These are phyloP conservation scores for Drosophila melanogaster DNA, from an alignment of 1,140 invertebrate genomes.

Conservation along the genomic window DNA sequence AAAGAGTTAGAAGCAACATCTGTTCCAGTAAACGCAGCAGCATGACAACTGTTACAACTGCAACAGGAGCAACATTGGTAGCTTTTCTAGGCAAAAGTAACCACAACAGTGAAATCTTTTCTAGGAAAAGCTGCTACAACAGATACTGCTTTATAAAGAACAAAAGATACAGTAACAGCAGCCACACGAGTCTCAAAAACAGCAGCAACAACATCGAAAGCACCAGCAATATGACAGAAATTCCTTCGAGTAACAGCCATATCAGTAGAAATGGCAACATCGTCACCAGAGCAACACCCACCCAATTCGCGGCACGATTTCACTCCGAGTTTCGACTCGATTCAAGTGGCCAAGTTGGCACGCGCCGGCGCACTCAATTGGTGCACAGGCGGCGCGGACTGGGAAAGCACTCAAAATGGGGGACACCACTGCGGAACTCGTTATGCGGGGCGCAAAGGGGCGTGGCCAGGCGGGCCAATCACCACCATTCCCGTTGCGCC, in stretches of 20 bases:
- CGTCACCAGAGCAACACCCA: conserved; percentile 28
- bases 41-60: neutral
- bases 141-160: neutral
- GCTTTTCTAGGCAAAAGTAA: neutral
- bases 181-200: neutral
- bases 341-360: conserved; percentile 45
- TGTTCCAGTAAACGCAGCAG: neutral
- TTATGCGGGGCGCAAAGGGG: conserved; percentile 39
- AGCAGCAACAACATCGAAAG: neutral
- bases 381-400: conserved; percentile 9
- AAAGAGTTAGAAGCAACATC: neutral
- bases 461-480: conserved; percentile 77
- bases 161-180: neutral
- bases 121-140: neutral
- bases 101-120: too few relatives aligned
- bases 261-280: conserved; percentile 5
- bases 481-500: conserved; percentile 45
- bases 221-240: neutral
- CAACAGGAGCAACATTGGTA: neutral
- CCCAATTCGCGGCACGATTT: conserved; percentile 16
- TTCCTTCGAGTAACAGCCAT: neutral
- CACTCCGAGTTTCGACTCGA: conserved; percentile 17
- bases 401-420: conserved; percentile 69
- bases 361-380: conserved; percentile 82
- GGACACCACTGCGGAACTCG: conserved; percentile 59